Evolutionary conservation across 2,888 invertebrate genomes (phyloP).

Genomic region (Busseola fusca): DNA sequence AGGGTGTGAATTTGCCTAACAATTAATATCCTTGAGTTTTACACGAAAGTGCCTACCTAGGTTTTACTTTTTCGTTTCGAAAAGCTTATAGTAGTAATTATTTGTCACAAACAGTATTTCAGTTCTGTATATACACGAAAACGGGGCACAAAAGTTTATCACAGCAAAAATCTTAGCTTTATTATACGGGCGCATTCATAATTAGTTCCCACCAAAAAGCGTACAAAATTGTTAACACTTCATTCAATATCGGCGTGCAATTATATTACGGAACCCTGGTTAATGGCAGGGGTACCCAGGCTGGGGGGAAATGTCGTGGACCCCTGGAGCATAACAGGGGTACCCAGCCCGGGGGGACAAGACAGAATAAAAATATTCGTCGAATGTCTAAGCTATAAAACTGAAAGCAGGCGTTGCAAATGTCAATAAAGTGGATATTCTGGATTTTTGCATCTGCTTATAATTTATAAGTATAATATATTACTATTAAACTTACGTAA

Average conservation of each 20-base stretch:
- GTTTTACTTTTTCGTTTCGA: not conserved
- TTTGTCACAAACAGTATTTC: not conserved
- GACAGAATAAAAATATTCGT: slow-evolving; percentile 44
- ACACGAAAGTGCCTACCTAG: not conserved
- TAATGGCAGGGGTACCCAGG: slow-evolving; percentile 28
- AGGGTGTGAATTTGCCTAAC: not conserved
- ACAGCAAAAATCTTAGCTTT: slow-evolving; percentile 35
- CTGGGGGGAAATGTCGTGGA: slow-evolving; percentile 7
- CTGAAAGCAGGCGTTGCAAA: slow-evolving; percentile 42
- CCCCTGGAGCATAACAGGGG: slow-evolving; percentile 25
- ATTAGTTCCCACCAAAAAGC: slow-evolving; percentile 37
- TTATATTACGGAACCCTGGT: slow-evolving; percentile 25
- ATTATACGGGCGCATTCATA: slow-evolving; percentile 41
- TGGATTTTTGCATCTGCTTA: slow-evolving; percentile 11
- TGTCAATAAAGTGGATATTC: slow-evolving; percentile 47
- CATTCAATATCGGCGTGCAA: slow-evolving; percentile 44
- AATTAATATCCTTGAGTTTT: not conserved
- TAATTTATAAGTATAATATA: not conserved
- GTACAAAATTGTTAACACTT: slow-evolving; percentile 53
- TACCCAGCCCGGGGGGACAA: slow-evolving; percentile 25
- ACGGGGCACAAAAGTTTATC: slow-evolving; percentile 40
- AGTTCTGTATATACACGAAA: slow-evolving; percentile 4
- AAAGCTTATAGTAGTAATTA: not conserved
- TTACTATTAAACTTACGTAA: not conserved
- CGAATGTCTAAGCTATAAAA: slow-evolving; percentile 49